These are phyloP conservation scores for Porites rus DNA, from an alignment of 92 coral and sea anemone species.

Conservation along the genomic window DNA sequence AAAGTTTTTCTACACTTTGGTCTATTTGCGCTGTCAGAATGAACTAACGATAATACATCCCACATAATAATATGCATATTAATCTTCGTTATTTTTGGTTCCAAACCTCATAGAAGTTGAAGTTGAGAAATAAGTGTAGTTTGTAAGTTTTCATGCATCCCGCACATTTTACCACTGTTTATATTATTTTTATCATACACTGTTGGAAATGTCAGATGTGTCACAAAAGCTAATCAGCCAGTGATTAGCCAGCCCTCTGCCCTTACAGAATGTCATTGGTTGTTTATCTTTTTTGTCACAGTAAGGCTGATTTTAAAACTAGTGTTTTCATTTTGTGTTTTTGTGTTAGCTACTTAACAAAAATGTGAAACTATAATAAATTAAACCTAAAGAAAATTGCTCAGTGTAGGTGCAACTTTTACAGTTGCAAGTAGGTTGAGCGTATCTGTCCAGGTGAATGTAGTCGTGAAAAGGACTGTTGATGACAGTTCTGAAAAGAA, in stretches of 20 bases:
- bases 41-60: neutral
- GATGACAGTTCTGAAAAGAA: too few relatives aligned
- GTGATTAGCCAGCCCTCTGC: constrained; percentile 30
- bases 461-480: too few relatives aligned
- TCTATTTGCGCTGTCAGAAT: neutral
- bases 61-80: neutral
- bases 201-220: neutral
- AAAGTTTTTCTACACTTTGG: neutral
- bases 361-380: too few relatives aligned
- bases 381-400: too few relatives aligned
- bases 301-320: neutral
- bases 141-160: neutral
- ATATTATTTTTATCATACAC: neutral
- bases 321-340: too few relatives aligned
- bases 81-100: neutral
- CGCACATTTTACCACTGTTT: constrained; percentile 9
- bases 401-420: too few relatives aligned
- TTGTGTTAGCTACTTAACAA: neutral
- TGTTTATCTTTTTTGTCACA: constrained; percentile 18
- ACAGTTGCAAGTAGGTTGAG: too few relatives aligned
- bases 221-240: constrained; percentile 22
- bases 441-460: too few relatives aligned
- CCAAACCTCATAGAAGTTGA: neutral
- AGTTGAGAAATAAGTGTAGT: neutral
- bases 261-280: constrained; percentile 4